Evolutionary conservation across 1,140 invertebrate genomes (phyloP), one percentile per base, ranked within the genome.

Genomic region (Brachystomella parvula): DNA sequence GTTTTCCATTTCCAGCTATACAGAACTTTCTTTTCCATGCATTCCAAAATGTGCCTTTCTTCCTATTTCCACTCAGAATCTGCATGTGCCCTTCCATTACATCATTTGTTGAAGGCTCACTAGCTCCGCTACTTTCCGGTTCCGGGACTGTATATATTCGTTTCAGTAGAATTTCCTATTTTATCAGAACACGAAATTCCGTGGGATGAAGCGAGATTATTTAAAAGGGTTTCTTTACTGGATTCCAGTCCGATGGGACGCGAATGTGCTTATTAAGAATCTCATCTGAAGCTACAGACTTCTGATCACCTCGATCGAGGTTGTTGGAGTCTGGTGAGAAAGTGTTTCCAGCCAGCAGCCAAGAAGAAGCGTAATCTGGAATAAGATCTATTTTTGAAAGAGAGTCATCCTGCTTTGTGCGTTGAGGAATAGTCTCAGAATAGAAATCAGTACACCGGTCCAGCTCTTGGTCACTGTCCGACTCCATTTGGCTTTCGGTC

Each of bases 1-100:
- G 72, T 74, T 78, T 79, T 21, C 82, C 83, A 74, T 81, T 77
- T 62, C 77, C 76, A 3, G 80, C 76, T 67, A 77, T 75, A 74
- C 82, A 83, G 73, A 80, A 84, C 61, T 79, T 75, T 64, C 78
- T 75, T 71, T 83, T 82, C 83, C 83, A 84, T 30, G 83, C 82
- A 71, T 84, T 84, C 76, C 83, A 81, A 60, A 83, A 78, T 0
- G 83, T 84, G 1, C 72, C 72, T 28, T 73, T 73, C 31, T 68
- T 71, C 44, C 72, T 26, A 35, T 71, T 71, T 63, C 72, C 72
- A 58, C 69, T 71, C 21, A 73, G 31, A 32, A 73, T 67, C 32
- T 65, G 65, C 58, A 73, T 53, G 47, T 69, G 39, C 3, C 72
- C 72, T 17, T 63, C 64, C 57, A 70, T 62, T 15, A 31, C 32